These are phyloP conservation scores for Erithacus rubecula DNA, from an alignment of 2,797 vertebrate species.

Conservation along the genomic window DNA sequence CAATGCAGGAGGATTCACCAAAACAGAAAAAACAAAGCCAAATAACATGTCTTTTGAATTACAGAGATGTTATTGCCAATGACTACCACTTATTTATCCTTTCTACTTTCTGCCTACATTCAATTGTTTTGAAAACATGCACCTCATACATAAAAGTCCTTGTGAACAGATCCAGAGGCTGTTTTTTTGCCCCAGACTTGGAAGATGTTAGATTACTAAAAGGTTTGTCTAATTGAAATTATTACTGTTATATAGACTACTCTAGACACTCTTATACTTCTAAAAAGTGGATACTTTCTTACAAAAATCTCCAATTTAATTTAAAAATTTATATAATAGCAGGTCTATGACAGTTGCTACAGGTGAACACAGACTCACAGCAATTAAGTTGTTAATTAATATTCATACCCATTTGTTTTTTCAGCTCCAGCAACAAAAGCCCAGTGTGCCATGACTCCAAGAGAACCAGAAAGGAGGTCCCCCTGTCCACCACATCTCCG, in stretches of 20 bases:
- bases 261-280: background rate
- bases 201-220: background rate
- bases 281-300: background rate
- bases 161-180: background rate
- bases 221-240: background rate
- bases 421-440: slow-evolving; percentile 84
- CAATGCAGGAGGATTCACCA: background rate
- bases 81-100: background rate
- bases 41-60: background rate
- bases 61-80: background rate
- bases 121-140: background rate
- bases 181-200: background rate
- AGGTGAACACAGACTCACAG: background rate
- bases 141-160: background rate
- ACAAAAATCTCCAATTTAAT: background rate
- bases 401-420: slow-evolving; percentile 81
- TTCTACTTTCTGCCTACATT: background rate
- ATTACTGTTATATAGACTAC: background rate
- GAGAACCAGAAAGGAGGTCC: slow-evolving; percentile 91
- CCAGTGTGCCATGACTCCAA: slow-evolving; percentile 93
- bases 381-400: background rate
- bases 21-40: background rate
- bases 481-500: slow-evolving; percentile 96
- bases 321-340: background rate
- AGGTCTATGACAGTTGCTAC: background rate